phyloP scores from a whole-genome alignment of 1,140 invertebrate species.

The Epicauta chinensis region DNA sequence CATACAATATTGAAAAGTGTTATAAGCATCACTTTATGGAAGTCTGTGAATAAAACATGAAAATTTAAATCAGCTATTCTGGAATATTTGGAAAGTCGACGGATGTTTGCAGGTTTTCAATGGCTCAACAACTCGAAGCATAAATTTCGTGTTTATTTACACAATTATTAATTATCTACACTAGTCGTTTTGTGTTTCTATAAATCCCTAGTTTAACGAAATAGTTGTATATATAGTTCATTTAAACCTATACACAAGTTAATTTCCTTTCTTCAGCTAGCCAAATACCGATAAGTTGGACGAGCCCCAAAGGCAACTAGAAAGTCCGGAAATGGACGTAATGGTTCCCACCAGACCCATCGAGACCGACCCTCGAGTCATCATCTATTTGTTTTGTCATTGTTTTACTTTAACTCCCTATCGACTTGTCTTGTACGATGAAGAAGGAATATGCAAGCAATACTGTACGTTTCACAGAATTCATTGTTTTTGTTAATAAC shows the following conservation, averaged over 20 bases:
- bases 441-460: conserved; percentile 2
- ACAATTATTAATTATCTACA: no score
- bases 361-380: background rate
- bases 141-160: no score
- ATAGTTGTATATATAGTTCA: no score
- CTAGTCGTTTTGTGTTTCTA: no score
- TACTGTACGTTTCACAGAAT: background rate
- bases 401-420: conserved; percentile 5
- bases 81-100: no score
- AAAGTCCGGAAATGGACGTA: conserved; percentile 20
- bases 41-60: no score
- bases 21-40: no score
- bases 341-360: conserved; percentile 15
- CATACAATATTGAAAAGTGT: no score
- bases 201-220: no score
- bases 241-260: background rate
- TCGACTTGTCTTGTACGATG: background rate
- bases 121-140: no score
- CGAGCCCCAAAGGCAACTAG: conserved; percentile 1
- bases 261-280: conserved; percentile 3
- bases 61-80: no score
- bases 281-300: conserved; percentile 6
- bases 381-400: conserved; percentile 10
- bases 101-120: no score
- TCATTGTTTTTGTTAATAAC: background rate